Percentiles rank a stretch among this genome's conserved stretches.
Conservation (phyloP, 2,113 vertebrate genomes). For the Phalacrocorax carbo region DNA sequence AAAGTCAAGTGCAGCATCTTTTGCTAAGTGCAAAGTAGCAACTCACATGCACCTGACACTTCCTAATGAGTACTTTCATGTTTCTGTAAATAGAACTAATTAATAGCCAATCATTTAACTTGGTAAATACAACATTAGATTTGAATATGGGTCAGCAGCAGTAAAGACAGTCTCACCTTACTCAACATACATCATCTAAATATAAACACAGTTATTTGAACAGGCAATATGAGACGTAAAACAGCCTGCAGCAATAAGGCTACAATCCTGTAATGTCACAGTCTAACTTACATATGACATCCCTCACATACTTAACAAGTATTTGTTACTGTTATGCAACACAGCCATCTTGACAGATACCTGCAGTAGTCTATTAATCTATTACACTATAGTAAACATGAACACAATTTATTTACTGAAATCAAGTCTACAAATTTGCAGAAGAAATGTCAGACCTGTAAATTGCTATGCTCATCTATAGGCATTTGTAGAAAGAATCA, state of each 20-base stretch:
- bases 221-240: background rate
- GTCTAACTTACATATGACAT: background rate
- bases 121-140: conserved; percentile 40
- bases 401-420: background rate
- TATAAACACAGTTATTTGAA: conserved; percentile 54
- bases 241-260: background rate
- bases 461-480: background rate
- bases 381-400: background rate
- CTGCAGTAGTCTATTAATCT: background rate
- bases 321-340: background rate
- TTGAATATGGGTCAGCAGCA: conserved; percentile 61
- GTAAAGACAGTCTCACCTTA: conserved; percentile 4
- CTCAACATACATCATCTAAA: conserved; percentile 65
- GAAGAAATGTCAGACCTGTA: background rate
- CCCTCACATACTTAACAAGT: background rate
- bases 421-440: background rate
- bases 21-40: background rate
- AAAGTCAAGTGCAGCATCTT: conserved; percentile 4
- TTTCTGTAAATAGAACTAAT: conserved; percentile 57
- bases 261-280: background rate
- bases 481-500: background rate
- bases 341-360: background rate
- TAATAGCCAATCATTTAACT: conserved; percentile 36
- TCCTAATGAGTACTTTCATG: background rate
- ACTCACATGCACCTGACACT: background rate